These are phyloP conservation scores for Crambe crambe DNA, from an alignment of 37 sponge, comb jelly and placozoan genomes.

Conservation along the genomic window DNA sequence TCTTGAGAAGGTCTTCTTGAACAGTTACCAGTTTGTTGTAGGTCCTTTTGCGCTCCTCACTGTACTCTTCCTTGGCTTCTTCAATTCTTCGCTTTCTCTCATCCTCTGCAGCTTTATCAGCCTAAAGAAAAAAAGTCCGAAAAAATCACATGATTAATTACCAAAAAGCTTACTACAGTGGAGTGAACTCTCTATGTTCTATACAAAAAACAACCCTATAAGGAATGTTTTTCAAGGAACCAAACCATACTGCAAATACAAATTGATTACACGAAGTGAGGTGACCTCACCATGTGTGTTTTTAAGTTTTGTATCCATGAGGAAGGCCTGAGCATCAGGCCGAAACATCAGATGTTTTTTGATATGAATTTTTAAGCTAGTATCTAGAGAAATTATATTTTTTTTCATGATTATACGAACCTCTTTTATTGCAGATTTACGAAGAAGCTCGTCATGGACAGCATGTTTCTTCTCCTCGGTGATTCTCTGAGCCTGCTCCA, in stretches of 20 bases:
- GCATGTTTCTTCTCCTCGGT: slow-evolving; percentile 63
- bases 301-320: too few relatives aligned
- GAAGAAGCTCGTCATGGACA: slow-evolving; percentile 69
- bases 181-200: too few relatives aligned
- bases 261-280: too few relatives aligned
- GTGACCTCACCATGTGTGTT: too few relatives aligned
- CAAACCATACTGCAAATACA: too few relatives aligned
- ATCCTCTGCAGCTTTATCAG: slow-evolving; percentile 39
- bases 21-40: slow-evolving; percentile 63
- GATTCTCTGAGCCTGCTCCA: slow-evolving; percentile 60
- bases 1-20: slow-evolving; percentile 67
- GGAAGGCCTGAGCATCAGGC: too few relatives aligned
- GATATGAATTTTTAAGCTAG: too few relatives aligned
- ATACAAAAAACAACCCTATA: too few relatives aligned
- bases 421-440: slow-evolving; percentile 61
- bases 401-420: too few relatives aligned
- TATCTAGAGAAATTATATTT: too few relatives aligned
- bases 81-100: slow-evolving; percentile 57
- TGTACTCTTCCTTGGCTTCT: slow-evolving; percentile 25
- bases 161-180: background rate
- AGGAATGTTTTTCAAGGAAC: too few relatives aligned
- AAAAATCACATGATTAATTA: background rate
- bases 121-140: slow-evolving; percentile 12
- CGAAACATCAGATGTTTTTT: too few relatives aligned
- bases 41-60: slow-evolving; percentile 32